These are phyloP conservation scores for Clarias gariepinus DNA, from an alignment of 2,113 vertebrate genomes.

Conservation along the genomic window DNA sequence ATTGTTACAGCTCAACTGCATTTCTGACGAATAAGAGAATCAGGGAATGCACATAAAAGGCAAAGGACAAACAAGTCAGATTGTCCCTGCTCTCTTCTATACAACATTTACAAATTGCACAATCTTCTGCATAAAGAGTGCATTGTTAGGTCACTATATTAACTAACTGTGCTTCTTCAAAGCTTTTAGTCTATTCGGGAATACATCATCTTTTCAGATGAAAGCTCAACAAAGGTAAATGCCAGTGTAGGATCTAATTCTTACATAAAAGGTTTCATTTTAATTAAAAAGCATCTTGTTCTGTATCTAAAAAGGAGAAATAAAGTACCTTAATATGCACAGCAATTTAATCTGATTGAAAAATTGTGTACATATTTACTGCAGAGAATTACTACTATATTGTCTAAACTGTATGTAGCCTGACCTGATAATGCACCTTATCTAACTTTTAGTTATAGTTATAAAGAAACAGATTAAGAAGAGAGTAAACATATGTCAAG, in stretches of 20 bases:
- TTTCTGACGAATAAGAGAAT: constrained; percentile 78
- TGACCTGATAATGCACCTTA: background rate
- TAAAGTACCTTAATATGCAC: constrained; percentile 47
- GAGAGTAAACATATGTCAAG: background rate
- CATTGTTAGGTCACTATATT: constrained; percentile 76
- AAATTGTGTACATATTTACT: constrained; percentile 3
- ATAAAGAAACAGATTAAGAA: background rate
- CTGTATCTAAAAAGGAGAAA: constrained; percentile 33
- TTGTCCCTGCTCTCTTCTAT: constrained; percentile 78
- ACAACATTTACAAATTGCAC: constrained; percentile 85
- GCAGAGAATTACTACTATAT: constrained; percentile 14
- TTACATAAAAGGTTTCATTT: constrained; percentile 42
- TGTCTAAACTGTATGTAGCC: background rate
- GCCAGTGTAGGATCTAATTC: constrained; percentile 48
- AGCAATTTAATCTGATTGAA: constrained; percentile 30
- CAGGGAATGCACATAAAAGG: constrained; percentile 75
- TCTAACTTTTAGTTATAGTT: background rate
- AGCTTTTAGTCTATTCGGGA: constrained; percentile 61
- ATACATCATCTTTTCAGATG: constrained; percentile 70
- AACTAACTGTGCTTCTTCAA: constrained; percentile 68
- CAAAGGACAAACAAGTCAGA: constrained; percentile 88
- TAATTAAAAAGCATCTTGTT: constrained; percentile 52
- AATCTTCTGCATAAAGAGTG: constrained; percentile 69
- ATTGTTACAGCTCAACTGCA: constrained; percentile 85
- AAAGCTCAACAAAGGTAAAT: constrained; percentile 60